Conservation (phyloP, 2,113 vertebrate species). For the Athene noctua region DNA sequence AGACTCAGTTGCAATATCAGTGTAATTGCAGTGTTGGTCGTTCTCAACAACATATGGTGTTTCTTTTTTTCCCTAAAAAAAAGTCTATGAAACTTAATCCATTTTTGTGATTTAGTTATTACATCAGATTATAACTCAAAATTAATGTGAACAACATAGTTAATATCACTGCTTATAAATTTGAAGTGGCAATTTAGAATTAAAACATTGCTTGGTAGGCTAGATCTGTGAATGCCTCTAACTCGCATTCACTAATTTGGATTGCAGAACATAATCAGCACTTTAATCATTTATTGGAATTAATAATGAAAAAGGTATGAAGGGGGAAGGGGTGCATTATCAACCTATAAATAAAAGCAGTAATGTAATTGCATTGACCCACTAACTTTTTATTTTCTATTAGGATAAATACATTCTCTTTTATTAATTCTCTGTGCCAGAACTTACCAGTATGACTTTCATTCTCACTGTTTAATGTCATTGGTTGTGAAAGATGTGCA, state of each 20-base stretch:
- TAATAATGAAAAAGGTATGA: neutral
- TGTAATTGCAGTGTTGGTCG: slow-evolving; percentile 23
- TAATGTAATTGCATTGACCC: neutral
- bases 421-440: neutral
- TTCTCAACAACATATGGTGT: slow-evolving; percentile 38
- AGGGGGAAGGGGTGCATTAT: neutral
- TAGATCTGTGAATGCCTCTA: neutral
- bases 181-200: neutral
- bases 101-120: slow-evolving; percentile 59
- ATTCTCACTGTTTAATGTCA: neutral
- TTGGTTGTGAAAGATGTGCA: neutral
- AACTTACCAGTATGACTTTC: neutral
- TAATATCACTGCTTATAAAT: slow-evolving; percentile 57
- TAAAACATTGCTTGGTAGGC: neutral
- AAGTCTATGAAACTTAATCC: slow-evolving; percentile 35
- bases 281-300: neutral
- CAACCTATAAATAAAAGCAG: neutral
- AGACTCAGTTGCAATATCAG: neutral
- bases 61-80: slow-evolving; percentile 41
- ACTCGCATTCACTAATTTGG: neutral
- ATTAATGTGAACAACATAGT: slow-evolving; percentile 55
- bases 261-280: neutral
- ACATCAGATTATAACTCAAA: slow-evolving; percentile 59
- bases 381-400: slow-evolving; percentile 14
- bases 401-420: neutral